phyloP scores from a whole-genome alignment of 2,888 invertebrate genomes.

The Andrena haemorrhoa region DNA sequence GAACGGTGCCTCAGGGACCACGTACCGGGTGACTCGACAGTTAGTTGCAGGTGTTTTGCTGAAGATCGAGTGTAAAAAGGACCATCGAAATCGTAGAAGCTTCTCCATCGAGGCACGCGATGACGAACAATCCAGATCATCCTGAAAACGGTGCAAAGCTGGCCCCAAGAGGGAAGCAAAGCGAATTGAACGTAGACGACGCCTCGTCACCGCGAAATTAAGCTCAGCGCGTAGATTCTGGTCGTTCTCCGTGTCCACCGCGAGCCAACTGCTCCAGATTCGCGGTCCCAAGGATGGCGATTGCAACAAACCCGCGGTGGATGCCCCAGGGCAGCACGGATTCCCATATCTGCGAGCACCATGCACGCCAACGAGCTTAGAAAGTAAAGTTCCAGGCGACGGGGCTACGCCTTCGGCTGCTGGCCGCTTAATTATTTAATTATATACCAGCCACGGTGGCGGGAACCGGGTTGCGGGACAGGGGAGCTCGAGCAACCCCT shows the following conservation, averaged over 20 bases:
- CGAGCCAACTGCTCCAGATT: constrained; percentile 79
- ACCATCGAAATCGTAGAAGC: background rate
- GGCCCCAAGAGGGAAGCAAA: no score
- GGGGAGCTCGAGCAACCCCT: constrained; percentile 43
- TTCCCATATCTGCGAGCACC: constrained; percentile 80
- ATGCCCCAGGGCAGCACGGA: constrained; percentile 73
- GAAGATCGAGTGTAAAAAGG: background rate
- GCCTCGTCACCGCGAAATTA: constrained; percentile 29
- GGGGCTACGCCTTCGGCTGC: constrained; percentile 65
- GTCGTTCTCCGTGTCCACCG: constrained; percentile 28
- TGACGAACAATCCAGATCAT: background rate
- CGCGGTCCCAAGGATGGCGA: constrained; percentile 80
- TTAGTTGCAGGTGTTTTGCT: background rate
- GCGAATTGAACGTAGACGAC: constrained; percentile 16
- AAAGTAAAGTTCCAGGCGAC: constrained; percentile 73
- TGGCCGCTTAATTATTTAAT: constrained; percentile 77
- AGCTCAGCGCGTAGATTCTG: constrained; percentile 27
- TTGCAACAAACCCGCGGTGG: constrained; percentile 75
- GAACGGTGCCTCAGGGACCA: constrained; percentile 8
- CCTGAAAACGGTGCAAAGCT: background rate
- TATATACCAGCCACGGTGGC: constrained; percentile 49
- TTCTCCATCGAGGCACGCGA: background rate
- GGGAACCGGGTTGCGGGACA: constrained; percentile 28
- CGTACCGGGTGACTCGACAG: constrained; percentile 7
- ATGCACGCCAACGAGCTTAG: constrained; percentile 63